Base-by-base conservation (phyloP, 92 coral and sea anemone genomes). In the Actinernus sp. region DNA sequence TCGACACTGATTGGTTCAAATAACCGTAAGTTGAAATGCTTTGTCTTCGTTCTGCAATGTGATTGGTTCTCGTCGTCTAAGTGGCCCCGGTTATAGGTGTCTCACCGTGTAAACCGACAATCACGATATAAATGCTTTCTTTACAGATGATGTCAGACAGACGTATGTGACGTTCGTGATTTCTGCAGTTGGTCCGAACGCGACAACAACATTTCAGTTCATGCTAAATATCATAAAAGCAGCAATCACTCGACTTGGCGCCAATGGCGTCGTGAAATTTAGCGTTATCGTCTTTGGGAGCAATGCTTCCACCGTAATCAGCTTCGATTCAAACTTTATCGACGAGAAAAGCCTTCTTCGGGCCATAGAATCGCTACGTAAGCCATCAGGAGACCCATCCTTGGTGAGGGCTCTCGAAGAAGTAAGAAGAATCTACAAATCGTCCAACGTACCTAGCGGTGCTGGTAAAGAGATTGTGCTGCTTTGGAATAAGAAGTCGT, bases 201-300 rank as follows among this genome's bases (percentile, higher is more conserved):
- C 46, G 9, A 41, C 58, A 23, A 21, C 31, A 5, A 71, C 48
- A n/a, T 61, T 55, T 12, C 49, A 51, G 16, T 56, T 51, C 26
- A 57, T 31, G 58, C 48, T 48, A 31, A 49, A 64, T 9, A 34
- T 49, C 4, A 28, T 64, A 19, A 64, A 64, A 43, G 37, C 33
- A 22, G 36, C 55, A 13, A 20, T 64, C 40, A 32, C 48, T 23
- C 58, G 58, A 21, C 24, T 27, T 48, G 72, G 72, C 16, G 31
- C 31, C 36, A 43, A 44, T 22, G 72, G 50, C 37, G 59, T 64
- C 4, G 47, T 49, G 4, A 64, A 64, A 18, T 12, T 64, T n/a
- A 48, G 50, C 27, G 55, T 64, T 18, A 64, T 64, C 17, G 32
- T 59, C 13, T 64, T 48, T 49, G 72, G 72, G 19, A 26, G 49